Evolutionary conservation across 2,888 invertebrate species (phyloP).

Genomic region (Catocala sponsa): DNA sequence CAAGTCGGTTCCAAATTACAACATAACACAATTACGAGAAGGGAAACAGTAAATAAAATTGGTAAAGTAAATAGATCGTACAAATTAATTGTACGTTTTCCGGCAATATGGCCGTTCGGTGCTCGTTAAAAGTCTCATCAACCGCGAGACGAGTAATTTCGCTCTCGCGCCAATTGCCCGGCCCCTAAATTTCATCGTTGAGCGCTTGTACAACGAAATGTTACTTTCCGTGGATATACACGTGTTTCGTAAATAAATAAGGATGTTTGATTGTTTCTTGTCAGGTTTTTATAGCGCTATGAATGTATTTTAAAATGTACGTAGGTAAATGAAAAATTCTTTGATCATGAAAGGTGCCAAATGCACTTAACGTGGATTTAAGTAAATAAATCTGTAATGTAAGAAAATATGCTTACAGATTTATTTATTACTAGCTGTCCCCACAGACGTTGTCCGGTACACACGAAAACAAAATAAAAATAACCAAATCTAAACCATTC

Average conservation of each 20-base stretch:
- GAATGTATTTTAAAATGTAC: too few species aligned
- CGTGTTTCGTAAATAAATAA: conserved; percentile 5
- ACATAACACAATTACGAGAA: conserved; percentile 31
- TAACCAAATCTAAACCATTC: too few species aligned
- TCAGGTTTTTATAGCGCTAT: neutral
- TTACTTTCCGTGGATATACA: conserved; percentile 7
- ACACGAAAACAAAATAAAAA: too few species aligned
- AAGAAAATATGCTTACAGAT: too few species aligned
- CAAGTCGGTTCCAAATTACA: conserved; percentile 4
- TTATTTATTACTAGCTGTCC: too few species aligned
- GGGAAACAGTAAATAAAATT: conserved; percentile 43
- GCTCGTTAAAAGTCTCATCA: conserved; percentile 70
- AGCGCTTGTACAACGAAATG: conserved; percentile 22
- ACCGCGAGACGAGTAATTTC: conserved; percentile 53
- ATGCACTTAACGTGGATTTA: too few species aligned
- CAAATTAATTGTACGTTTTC: conserved; percentile 61
- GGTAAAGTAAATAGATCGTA: conserved; percentile 46
- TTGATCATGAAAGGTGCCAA: too few species aligned
- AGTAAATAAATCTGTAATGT: too few species aligned
- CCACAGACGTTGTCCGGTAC: too few species aligned
- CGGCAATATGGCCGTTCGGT: conserved; percentile 49
- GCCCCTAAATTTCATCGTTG: conserved; percentile 17
- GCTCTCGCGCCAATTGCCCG: conserved; percentile 40
- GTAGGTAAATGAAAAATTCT: too few species aligned
- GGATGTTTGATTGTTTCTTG: neutral